Evolutionary conservation across 1,140 invertebrate species (phyloP).

Genomic region (Piezodorus guildinii): DNA sequence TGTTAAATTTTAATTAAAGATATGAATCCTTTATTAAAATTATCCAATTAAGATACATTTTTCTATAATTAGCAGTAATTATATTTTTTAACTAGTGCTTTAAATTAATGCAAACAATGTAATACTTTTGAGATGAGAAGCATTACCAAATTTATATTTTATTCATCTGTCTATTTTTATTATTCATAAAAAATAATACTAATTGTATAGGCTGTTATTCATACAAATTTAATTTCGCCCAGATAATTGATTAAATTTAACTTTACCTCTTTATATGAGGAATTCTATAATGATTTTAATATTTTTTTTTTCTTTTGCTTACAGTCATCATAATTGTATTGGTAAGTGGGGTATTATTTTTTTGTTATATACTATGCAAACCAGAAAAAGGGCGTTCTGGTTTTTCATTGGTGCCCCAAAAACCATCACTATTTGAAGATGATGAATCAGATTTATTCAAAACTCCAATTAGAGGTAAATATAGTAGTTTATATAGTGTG

Average conservation of each 20-base stretch:
- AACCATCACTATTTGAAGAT: constrained; percentile 42
- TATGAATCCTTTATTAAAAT: too few species aligned
- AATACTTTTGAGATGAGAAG: too few species aligned
- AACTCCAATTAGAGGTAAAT: constrained; percentile 40
- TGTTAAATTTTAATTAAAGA: too few species aligned
- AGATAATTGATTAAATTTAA: constrained; percentile 23
- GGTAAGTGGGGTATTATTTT: constrained; percentile 31
- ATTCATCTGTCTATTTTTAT: too few species aligned
- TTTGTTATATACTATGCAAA: constrained; percentile 32
- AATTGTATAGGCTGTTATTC: too few species aligned
- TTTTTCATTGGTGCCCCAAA: constrained; percentile 36
- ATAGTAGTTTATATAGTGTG: constrained; percentile 20
- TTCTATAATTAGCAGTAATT: too few species aligned
- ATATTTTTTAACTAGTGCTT: too few species aligned
- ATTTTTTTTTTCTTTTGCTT: constrained; percentile 24
- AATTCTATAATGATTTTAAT: constrained; percentile 11
- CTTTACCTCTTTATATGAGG: constrained; percentile 17
- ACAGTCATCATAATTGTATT: constrained; percentile 24
- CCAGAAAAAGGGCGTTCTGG: constrained; percentile 33
- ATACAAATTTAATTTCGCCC: too few species aligned
- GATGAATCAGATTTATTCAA: constrained; percentile 51
- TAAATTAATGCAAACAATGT: too few species aligned
- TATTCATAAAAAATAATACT: too few species aligned
- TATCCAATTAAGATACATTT: too few species aligned
- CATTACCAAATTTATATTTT: too few species aligned